Evolutionary conservation across 2,888 invertebrate species (phyloP), one percentile per base, ranked within the genome.

Genomic region (Parnassius orleans): DNA sequence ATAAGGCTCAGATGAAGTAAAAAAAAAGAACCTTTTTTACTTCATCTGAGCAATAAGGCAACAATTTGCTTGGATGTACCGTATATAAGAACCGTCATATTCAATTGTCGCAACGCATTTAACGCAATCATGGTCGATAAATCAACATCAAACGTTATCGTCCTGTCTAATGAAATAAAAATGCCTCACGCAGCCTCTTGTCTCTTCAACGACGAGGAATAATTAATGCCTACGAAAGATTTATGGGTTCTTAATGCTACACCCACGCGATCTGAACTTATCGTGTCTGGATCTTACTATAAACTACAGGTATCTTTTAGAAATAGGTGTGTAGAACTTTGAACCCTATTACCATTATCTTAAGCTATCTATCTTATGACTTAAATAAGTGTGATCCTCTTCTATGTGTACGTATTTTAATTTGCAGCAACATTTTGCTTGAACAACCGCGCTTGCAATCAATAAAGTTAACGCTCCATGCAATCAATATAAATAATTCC

Each of bases 171-270:
- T 87, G 84, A 85, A 88, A 87, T 88, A 85, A 87, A 85, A 85
- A 54, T 51, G 70, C 73, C 75, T 72, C 68, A 65, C 67, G 65
- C 68, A 69, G 58, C 66, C 70, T 69, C 79, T 67, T 73, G 74
- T 68, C 73, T 76, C 74, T 73, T 72, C 72, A 66, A 70, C 77
- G 76, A 79, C 72, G 75, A 71, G 70, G 75, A 82, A 84, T 86
- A 87, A 88, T 88, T 84, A 82, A 84, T 82, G 79, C 76, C 72
- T 72, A 68, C 72, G 64, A 64, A 78, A 80, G 84, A 89, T 90
- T 84, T 88, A 90, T 81, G 76, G 73, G 73, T 82, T 83, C 82
- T 87, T 89, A 89, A 89, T 87, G 79, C 76, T 82, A 81, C 84
- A 77, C 86, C 87, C 81, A 85, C 86, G 72, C 78, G 67, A 73